Evolutionary conservation across 2,113 vertebrate genomes (phyloP), one percentile per base, ranked within the genome.

Genomic region (Sprattus sprattus): DNA sequence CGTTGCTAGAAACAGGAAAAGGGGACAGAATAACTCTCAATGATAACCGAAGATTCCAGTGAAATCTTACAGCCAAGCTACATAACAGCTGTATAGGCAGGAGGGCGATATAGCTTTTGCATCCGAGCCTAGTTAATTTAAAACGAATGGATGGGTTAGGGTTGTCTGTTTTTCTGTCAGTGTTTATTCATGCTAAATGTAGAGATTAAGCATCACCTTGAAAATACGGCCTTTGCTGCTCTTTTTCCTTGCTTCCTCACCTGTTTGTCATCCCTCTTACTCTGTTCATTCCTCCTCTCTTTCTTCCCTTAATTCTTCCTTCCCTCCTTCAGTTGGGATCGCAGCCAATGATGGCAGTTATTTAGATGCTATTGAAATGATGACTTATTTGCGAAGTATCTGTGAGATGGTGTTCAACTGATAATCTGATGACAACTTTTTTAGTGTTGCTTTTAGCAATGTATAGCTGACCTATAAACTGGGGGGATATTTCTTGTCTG

Each of bases 261-360:
- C 46, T 80, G 82, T 82, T 64, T 82, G 46, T 88, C 87, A 47
- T 85, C 78, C 85, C 60, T 81, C 32, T 82, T 82, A 45, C 83
- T 15, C 87, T 86, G 81, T 86, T 88, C 85, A 88, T 88, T 81
- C 84, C 78, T 81, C 54, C 82, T 88, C 85, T 88, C 84, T 88
- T 78, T 54, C 82, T 88, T 83, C 83, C 78, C 92, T 88, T 91
- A 88, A 92, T 95, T 92, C 91, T 85, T 93, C 93, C 88, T 94
- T 90, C 87, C 90, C 94, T 93, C 92, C 60, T 92, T 89, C 95
- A 97, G 97, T 96, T 95, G 96, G 95, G 44, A 78, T 15, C 44
- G 32, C n/a, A 25, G 25, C 15, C 71, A 78, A 11, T 32, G 64
- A 13, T 71, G 64, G 25, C 39, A 39, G 39, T 39, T 2, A 1